phyloP scores from a whole-genome alignment of 1,140 invertebrate species.

The Triops cancriformis region DNA sequence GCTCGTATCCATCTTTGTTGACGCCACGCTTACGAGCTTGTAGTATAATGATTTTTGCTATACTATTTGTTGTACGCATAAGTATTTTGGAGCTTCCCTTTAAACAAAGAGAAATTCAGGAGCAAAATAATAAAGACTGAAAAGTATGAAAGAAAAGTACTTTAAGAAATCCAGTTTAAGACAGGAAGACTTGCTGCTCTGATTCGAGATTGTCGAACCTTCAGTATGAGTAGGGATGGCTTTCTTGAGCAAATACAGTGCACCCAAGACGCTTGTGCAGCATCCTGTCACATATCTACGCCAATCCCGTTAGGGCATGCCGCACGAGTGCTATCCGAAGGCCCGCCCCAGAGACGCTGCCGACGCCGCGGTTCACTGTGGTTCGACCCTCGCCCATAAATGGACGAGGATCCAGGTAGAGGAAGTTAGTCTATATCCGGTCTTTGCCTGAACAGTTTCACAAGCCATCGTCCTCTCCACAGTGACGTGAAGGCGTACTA shows the following conservation, averaged over 20 bases:
- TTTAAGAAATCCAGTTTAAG: background rate
- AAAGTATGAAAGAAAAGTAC: no score
- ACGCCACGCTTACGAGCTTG: background rate
- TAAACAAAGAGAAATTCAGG: no score
- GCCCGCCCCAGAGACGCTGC: background rate
- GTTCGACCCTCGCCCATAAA: background rate
- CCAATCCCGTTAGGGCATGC: background rate
- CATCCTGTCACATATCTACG: background rate
- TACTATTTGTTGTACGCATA: no score
- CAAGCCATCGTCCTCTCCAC: background rate
- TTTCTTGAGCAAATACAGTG: background rate
- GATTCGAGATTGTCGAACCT: background rate
- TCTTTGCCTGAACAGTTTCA: background rate
- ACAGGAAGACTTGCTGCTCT: background rate
- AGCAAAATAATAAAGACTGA: no score
- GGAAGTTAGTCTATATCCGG: constrained; percentile 10
- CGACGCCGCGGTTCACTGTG: background rate
- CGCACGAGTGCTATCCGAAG: background rate
- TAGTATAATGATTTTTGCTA: no score
- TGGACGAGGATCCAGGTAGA: background rate
- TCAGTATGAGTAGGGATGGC: background rate
- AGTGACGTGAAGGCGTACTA: background rate
- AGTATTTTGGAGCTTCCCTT: no score
- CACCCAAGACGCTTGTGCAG: background rate
- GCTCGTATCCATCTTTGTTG: background rate